Percentiles rank a stretch among this genome's conserved stretches.
Evolutionary conservation across 2,113 vertebrate species (phyloP).

Genomic region (Tretioscincus oriximinensis): DNA sequence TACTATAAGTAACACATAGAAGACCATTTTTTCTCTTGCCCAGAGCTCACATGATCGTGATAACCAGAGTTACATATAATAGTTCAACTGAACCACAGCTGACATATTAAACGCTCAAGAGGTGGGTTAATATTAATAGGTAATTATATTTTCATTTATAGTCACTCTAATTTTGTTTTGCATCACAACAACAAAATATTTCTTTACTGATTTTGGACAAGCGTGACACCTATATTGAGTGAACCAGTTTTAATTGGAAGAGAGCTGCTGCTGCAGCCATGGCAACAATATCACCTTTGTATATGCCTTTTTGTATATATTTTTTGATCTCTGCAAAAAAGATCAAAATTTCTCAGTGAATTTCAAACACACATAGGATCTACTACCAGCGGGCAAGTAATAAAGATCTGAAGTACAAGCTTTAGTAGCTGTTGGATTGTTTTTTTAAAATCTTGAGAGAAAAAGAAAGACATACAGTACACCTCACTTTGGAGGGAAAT

Average conservation of each 20-base stretch:
- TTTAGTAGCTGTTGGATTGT: slow-evolving; percentile 24
- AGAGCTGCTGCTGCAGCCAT: slow-evolving; percentile 52
- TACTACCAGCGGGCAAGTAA: slow-evolving; percentile 40
- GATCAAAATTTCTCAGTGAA: slow-evolving; percentile 66
- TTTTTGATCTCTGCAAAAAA: slow-evolving; percentile 56
- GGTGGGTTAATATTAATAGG: slow-evolving; percentile 58
- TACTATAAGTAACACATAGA: background rate
- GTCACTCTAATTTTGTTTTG: slow-evolving; percentile 50
- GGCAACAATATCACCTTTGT: slow-evolving; percentile 55
- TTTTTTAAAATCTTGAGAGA: too few relatives aligned
- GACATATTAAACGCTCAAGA: slow-evolving; percentile 41
- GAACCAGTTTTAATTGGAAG: slow-evolving; percentile 55
- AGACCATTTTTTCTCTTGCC: background rate
- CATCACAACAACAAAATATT: slow-evolving; percentile 61
- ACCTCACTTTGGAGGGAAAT: background rate
- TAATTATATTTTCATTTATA: slow-evolving; percentile 58
- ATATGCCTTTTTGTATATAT: slow-evolving; percentile 54
- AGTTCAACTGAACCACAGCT: slow-evolving; percentile 18
- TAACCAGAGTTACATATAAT: background rate
- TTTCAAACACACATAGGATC: slow-evolving; percentile 46
- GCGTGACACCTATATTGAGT: slow-evolving; percentile 63
- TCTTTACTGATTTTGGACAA: slow-evolving; percentile 51
- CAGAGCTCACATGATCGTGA: background rate
- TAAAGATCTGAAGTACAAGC: slow-evolving; percentile 43
- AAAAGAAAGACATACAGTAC: slow-evolving; percentile 12